Percentiles rank a stretch among this genome's conserved stretches.
These are phyloP conservation scores for Margarornis squamiger DNA, from an alignment of 2,797 vertebrate genomes.

Conservation along the genomic window DNA sequence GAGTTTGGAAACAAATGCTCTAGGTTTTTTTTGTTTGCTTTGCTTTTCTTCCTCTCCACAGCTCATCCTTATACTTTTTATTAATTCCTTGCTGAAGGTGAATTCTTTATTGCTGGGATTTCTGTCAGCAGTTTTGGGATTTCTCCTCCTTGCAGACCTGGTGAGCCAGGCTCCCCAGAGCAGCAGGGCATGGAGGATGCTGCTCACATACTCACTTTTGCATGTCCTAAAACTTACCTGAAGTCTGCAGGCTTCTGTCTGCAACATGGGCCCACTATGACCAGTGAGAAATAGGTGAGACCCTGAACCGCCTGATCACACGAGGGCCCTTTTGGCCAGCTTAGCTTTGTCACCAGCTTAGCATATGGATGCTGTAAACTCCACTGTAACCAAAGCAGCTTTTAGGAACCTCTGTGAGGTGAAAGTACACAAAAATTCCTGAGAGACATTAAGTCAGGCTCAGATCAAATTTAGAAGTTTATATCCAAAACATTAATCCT, in stretches of 20 bases:
- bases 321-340: neutral
- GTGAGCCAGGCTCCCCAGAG: neutral
- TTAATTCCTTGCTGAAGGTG: neutral
- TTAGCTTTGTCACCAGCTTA: neutral
- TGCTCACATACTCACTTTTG: neutral
- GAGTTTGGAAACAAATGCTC: neutral
- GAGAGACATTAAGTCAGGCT: neutral
- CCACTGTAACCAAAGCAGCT: neutral
- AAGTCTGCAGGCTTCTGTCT: neutral
- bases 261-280: too few species aligned
- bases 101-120: neutral
- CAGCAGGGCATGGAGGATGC: neutral
- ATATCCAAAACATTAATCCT: neutral
- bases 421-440: neutral
- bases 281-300: neutral
- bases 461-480: neutral
- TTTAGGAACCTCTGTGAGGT: neutral
- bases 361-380: neutral
- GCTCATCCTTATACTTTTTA: neutral
- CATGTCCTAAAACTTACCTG: neutral
- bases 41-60: neutral
- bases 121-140: neutral
- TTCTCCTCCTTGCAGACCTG: neutral
- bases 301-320: neutral
- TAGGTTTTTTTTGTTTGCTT: neutral